Evolutionary conservation across 1,140 invertebrate species (phyloP).

Genomic region (Hylaeus volcanicus): DNA sequence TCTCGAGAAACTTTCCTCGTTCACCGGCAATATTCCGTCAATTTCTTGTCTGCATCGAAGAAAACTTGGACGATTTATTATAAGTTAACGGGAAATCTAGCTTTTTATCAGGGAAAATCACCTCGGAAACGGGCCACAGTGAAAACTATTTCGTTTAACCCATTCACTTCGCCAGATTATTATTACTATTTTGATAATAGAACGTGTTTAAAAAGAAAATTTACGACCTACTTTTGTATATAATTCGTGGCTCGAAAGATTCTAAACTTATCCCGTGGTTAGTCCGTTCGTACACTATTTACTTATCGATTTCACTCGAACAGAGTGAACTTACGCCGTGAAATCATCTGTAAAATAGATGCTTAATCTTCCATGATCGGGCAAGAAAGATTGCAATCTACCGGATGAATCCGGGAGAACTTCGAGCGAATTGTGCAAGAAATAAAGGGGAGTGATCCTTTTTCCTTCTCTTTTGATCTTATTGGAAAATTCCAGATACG

Average conservation of each 20-base stretch:
- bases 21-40: background rate
- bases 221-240: too few relatives aligned
- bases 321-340: conserved; percentile 22
- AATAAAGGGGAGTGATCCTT: background rate
- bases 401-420: conserved; percentile 9
- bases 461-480: background rate
- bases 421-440: conserved; percentile 11
- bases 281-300: too few relatives aligned
- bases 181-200: too few relatives aligned
- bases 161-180: too few relatives aligned
- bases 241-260: too few relatives aligned
- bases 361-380: conserved; percentile 32
- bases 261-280: too few relatives aligned
- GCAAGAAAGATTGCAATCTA: conserved; percentile 32
- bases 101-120: too few relatives aligned
- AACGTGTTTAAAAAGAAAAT: too few relatives aligned
- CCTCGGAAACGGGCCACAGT: too few relatives aligned
- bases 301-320: conserved; percentile 43
- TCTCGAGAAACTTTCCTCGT: background rate
- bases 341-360: conserved; percentile 50
- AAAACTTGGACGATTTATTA: background rate
- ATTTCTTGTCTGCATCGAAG: fast-evolving
- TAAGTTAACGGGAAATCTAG: too few relatives aligned
- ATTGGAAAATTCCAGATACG: conserved; percentile 10
- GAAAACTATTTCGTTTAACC: too few relatives aligned